Conservation (phyloP, 2,797 vertebrate genomes). For the Ctenopoma multispine region DNA sequence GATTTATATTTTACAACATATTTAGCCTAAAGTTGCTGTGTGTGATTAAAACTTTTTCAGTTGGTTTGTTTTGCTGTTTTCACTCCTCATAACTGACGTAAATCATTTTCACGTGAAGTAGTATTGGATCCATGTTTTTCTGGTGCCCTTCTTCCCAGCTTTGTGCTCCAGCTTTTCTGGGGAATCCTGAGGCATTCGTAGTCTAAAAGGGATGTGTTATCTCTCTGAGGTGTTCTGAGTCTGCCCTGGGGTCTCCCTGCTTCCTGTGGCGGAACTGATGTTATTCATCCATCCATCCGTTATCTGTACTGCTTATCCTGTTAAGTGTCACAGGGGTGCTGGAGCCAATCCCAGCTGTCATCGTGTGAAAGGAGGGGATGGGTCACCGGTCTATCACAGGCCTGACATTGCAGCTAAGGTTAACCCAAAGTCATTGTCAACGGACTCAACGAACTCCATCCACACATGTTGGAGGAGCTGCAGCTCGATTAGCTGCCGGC, state of each 20-base stretch:
- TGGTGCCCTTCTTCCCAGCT: background rate
- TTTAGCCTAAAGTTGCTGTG: too few species aligned
- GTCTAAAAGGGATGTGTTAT: background rate
- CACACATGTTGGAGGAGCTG: background rate
- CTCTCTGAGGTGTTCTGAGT: background rate
- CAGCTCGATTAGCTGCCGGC: background rate
- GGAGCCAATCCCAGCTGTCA: too few species aligned
- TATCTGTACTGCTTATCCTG: too few species aligned
- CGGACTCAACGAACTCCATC: background rate
- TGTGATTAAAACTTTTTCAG: background rate
- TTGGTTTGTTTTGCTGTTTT: background rate
- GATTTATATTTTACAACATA: background rate
- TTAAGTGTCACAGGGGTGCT: too few species aligned
- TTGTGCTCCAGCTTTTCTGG: slow-evolving; percentile 10
- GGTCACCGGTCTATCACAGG: too few species aligned
- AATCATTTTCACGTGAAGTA: background rate
- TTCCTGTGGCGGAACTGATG: slow-evolving; percentile 1
- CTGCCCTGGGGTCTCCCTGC: background rate
- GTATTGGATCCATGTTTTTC: background rate
- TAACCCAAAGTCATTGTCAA: background rate
- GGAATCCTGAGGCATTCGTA: slow-evolving; percentile 6
- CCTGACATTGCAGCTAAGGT: background rate
- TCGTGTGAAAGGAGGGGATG: too few species aligned
- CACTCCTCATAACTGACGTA: background rate
- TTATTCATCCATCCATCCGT: too few species aligned